Conservation (phyloP, 1,140 invertebrate species). For the Pogonomyrmex barbatus region DNA sequence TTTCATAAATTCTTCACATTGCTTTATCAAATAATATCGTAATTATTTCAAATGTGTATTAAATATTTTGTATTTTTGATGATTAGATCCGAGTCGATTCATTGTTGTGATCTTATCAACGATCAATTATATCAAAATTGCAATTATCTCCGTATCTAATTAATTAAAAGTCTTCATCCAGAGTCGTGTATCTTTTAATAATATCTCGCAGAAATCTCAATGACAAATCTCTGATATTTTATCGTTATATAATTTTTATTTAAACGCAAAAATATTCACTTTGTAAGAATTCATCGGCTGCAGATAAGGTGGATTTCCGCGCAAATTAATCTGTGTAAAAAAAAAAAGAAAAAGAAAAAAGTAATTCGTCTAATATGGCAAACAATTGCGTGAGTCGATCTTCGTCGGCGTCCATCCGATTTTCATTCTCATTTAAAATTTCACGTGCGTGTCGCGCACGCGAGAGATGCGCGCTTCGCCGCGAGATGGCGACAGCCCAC, state of each 20-base stretch:
- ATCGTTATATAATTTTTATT: background rate
- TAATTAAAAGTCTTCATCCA: background rate
- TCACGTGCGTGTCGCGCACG: background rate
- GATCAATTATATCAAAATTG: background rate
- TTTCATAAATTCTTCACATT: background rate
- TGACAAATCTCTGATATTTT: background rate
- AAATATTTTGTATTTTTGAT: background rate
- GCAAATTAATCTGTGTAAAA: no score
- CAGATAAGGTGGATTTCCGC: background rate
- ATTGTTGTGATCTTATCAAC: slow-evolving; percentile 3
- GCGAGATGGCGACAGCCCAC: slow-evolving; percentile 57
- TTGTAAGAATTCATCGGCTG: background rate
- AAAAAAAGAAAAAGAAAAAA: no score
- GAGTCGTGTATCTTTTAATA: background rate
- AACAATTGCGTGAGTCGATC: background rate
- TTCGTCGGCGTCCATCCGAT: background rate
- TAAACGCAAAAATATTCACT: background rate
- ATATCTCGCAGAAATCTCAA: background rate
- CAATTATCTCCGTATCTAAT: background rate
- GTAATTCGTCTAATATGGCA: no score
- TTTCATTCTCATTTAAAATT: background rate
- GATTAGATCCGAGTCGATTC: background rate
- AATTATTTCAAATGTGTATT: background rate
- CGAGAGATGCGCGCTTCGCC: background rate
- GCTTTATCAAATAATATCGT: background rate